Evolutionary conservation across 2,797 vertebrate genomes (phyloP).

Genomic region (Lepus townsendii): DNA sequence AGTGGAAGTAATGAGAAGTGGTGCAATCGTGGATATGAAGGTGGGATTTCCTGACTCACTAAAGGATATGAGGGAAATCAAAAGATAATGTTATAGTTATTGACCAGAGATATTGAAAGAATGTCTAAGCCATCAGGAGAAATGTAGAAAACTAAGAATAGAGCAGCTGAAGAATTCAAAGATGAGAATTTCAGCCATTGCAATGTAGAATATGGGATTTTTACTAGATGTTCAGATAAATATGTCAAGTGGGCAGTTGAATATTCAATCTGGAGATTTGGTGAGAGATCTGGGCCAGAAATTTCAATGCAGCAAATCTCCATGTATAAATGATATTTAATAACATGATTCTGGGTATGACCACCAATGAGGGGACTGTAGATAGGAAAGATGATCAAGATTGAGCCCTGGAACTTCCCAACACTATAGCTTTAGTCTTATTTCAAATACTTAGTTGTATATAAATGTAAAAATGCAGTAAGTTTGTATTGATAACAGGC

Average conservation of each 20-base stretch:
- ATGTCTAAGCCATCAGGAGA: neutral
- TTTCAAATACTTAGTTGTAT: neutral
- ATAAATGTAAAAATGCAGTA: neutral
- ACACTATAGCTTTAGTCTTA: neutral
- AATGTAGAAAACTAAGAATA: neutral
- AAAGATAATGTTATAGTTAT: neutral
- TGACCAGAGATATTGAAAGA: neutral
- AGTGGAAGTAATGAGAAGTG: neutral
- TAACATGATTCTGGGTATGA: neutral
- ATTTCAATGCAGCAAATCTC: constrained; percentile 41
- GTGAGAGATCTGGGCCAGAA: neutral
- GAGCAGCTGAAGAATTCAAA: neutral
- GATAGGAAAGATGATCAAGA: neutral
- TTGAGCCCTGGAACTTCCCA: neutral
- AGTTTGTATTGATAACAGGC: neutral
- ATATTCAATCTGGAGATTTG: constrained; percentile 10
- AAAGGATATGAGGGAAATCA: neutral
- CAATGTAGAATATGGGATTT: neutral
- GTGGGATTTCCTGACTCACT: neutral
- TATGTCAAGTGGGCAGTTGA: neutral
- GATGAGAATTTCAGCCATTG: neutral
- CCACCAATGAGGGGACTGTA: neutral
- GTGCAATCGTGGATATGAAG: neutral
- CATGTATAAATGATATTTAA: neutral
- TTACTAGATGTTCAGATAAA: neutral